These are phyloP conservation scores for Andrena bicolor DNA, from an alignment of 2,888 invertebrate genomes.

Conservation along the genomic window DNA sequence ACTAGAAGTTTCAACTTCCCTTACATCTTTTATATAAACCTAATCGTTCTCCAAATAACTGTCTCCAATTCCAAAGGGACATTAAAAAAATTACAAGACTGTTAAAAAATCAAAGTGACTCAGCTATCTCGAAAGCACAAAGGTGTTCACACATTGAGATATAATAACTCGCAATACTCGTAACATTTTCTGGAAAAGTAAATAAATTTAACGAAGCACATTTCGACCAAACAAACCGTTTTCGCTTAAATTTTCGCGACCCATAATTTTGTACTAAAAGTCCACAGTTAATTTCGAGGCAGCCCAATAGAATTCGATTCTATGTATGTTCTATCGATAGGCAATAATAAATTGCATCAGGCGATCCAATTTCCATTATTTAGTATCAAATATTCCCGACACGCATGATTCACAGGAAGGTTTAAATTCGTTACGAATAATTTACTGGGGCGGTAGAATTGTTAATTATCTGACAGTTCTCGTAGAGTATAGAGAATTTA, in stretches of 20 bases:
- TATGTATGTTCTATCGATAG: slow-evolving; percentile 4
- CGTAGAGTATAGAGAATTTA: background rate
- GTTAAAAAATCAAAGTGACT: no score
- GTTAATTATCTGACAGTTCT: slow-evolving; percentile 9
- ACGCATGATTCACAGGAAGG: background rate
- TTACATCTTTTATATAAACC: background rate
- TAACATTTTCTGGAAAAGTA: background rate
- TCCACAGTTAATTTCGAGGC: background rate
- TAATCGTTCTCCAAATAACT: background rate
- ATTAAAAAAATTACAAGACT: background rate
- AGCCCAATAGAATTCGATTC: background rate
- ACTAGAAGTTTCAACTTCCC: background rate
- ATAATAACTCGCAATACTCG: background rate
- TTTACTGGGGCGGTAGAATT: slow-evolving; percentile 9
- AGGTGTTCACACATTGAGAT: no score
- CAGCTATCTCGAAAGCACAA: no score
- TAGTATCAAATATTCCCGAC: slow-evolving; percentile 12
- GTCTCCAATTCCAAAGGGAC: background rate
- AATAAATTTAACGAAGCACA: background rate
- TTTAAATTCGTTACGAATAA: slow-evolving; percentile 9
- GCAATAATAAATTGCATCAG: slow-evolving; percentile 8
- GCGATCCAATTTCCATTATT: slow-evolving; percentile 13
- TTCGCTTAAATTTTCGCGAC: background rate
- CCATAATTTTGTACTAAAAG: background rate
- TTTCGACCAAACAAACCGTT: background rate